Evolutionary conservation across 2,797 vertebrate genomes (phyloP), one percentile per base, ranked within the genome.

Genomic region (Lepus oiostolus): DNA sequence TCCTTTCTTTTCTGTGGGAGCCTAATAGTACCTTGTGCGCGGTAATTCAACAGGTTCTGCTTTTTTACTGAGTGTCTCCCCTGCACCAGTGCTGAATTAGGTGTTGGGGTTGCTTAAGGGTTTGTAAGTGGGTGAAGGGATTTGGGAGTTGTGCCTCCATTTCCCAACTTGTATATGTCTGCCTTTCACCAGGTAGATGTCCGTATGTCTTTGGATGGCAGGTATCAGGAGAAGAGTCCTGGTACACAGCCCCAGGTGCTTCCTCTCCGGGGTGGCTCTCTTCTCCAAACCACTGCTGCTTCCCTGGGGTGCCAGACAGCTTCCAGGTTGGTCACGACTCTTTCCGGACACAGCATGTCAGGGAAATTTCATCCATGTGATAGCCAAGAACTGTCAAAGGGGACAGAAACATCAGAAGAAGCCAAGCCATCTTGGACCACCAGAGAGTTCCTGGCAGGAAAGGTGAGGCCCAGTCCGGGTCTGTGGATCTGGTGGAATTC

Each of bases 381-480:
- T 4, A 65, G 8, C n/a, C 1, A 88, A 75, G 83, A 90, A 13
- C 14, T 30, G 19, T 14, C 47, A 83, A 50, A 93, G n/a, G 5
- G 1, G 0, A 62, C 76, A 80, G 24, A 83, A 82, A 58, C 38
- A 30, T 67, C 1, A 10, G 14, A 91, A 82, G 52, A 88, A 77
- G 94, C 38, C 63, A 14, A 88, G 16, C 26, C 65, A 32, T 54
- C 52, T 88, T 76, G 77, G 26, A 4, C 50, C 58, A 47, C 68
- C 71, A 22, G 30, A 70, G 93, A 76, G n/a, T 42, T 97, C 81
- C 58, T 98, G 97, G 97, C 95, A 98, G 67, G 97, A 98, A 75
- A 98, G 97, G 97, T 98, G 97, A 0, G 74, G 38, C 35, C 5
- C 12, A 85, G 24, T 74, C 38, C 70, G 28, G 91, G 79, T 92